phyloP scores from a whole-genome alignment of 1,140 invertebrate species.

The Trinorchestia longiramus region DNA sequence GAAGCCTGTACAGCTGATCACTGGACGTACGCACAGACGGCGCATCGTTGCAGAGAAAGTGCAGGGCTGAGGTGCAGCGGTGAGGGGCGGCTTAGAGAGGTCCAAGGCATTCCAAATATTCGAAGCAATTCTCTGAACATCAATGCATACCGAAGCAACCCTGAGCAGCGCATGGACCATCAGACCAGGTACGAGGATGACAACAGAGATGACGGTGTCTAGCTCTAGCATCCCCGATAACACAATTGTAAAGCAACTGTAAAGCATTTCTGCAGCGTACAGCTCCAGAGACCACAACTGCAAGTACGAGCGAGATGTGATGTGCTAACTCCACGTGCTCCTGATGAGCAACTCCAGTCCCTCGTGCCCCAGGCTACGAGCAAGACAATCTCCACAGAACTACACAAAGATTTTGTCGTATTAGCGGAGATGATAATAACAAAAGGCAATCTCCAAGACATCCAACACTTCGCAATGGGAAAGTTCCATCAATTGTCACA shows the following conservation, averaged over 20 bases:
- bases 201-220: not conserved
- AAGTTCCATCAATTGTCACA: too few species aligned
- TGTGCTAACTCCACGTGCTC: too few species aligned
- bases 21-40: not conserved
- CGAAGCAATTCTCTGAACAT: not conserved
- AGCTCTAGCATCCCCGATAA: not conserved
- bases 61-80: constrained; percentile 5
- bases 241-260: not conserved
- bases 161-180: not conserved
- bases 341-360: not conserved
- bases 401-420: too few species aligned
- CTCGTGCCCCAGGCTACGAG: not conserved
- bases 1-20: not conserved
- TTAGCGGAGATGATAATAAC: too few species aligned
- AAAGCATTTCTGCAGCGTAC: not conserved
- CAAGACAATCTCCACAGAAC: too few species aligned
- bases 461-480: too few species aligned
- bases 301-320: too few species aligned
- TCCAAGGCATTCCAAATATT: not conserved
- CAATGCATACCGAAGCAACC: not conserved
- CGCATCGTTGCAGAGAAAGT: constrained; percentile 21
- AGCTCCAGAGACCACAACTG: too few species aligned
- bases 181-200: not conserved
- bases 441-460: too few species aligned
- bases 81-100: not conserved